Percentiles rank a stretch among this genome's conserved stretches.
Conservation (phyloP, 2,797 vertebrate species). For the Loriculus beryllinus region DNA sequence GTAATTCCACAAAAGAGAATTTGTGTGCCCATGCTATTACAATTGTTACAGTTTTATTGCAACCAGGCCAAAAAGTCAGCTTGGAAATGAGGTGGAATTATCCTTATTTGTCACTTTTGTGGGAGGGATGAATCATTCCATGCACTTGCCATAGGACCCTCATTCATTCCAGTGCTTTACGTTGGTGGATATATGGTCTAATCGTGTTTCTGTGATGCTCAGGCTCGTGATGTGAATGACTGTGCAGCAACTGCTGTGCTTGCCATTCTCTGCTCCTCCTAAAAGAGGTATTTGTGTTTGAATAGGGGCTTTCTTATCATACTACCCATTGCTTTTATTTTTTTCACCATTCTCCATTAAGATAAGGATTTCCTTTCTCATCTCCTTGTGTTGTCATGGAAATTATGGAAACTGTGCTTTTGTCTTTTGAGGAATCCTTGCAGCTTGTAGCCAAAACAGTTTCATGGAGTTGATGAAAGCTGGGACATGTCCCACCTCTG, state of each 20-base stretch:
- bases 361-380: not conserved
- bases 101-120: slow-evolving; percentile 31
- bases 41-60: not conserved
- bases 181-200: not conserved
- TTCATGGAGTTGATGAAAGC: not conserved
- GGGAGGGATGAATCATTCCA: not conserved
- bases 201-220: not conserved
- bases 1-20: not conserved
- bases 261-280: not conserved
- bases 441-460: not conserved
- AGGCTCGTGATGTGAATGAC: not conserved
- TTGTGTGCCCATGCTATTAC: not conserved
- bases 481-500: not conserved
- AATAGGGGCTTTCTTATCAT: not conserved
- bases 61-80: not conserved
- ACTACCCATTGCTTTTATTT: not conserved
- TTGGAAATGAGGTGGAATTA: not conserved
- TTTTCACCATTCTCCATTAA: not conserved
- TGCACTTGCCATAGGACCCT: not conserved
- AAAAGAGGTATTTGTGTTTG: not conserved
- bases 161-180: not conserved
- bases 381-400: not conserved
- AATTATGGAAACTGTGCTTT: not conserved
- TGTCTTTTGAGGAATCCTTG: not conserved
- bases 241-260: not conserved